These are phyloP conservation scores for Trinectes maculatus DNA, from an alignment of 2,113 vertebrate genomes.

Conservation along the genomic window DNA sequence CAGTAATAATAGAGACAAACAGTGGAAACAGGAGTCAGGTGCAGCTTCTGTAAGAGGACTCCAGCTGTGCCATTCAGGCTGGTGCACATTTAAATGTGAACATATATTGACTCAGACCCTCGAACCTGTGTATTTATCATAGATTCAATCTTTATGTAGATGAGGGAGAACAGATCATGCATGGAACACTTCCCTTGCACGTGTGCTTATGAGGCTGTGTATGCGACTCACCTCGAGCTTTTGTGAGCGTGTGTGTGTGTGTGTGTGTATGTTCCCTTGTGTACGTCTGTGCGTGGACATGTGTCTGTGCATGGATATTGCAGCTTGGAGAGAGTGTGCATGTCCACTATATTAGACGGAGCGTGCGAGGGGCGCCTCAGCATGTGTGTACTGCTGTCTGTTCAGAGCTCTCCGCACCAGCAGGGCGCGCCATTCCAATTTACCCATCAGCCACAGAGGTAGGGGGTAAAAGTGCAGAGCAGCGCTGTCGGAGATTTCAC, in stretches of 20 bases:
- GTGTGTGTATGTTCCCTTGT: neutral
- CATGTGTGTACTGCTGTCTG: constrained; percentile 74
- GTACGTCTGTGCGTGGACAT: constrained; percentile 45
- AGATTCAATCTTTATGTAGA: constrained; percentile 80
- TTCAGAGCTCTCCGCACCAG: constrained; percentile 77
- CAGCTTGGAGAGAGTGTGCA: constrained; percentile 75
- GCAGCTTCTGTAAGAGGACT: constrained; percentile 38
- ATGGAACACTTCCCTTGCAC: constrained; percentile 53
- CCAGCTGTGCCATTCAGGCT: constrained; percentile 69
- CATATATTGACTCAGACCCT: constrained; percentile 61
- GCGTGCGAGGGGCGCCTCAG: constrained; percentile 67
- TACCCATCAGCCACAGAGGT: constrained; percentile 77
- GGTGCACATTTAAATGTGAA: constrained; percentile 70
- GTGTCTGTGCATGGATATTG: constrained; percentile 75
- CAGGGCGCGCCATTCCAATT: constrained; percentile 83
- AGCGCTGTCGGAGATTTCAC: constrained; percentile 79
- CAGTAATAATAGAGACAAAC: constrained; percentile 71
- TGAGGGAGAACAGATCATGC: constrained; percentile 66
- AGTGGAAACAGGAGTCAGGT: constrained; percentile 73
- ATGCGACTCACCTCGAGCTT: constrained; percentile 47
- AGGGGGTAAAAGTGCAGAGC: constrained; percentile 75
- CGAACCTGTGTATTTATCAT: constrained; percentile 69
- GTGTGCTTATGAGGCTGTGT: constrained; percentile 37
- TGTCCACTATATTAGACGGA: constrained; percentile 81
- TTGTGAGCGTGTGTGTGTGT: constrained; percentile 1